A percentile compares a stretch with the other conserved stretches of the same genome.
These are phyloP conservation scores for Setophaga petechia DNA, from an alignment of 2,113 vertebrate genomes.

Conservation along the genomic window DNA sequence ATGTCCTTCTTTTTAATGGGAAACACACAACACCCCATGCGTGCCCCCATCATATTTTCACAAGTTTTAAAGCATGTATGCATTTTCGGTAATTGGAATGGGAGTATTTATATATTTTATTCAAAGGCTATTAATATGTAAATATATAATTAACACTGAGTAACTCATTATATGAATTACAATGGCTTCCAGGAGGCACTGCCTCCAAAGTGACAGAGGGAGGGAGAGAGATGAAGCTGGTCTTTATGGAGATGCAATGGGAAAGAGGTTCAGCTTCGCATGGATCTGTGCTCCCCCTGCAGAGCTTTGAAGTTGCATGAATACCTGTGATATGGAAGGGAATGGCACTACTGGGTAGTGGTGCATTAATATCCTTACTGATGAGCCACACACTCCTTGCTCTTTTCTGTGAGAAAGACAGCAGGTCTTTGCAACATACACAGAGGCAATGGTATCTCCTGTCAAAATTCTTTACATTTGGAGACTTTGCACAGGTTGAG, in stretches of 20 bases:
- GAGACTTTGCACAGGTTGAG: not conserved
- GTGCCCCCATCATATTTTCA: not conserved
- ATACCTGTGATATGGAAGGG: not conserved
- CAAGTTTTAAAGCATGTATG: not conserved
- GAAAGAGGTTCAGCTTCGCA: not conserved
- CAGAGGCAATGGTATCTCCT: not conserved
- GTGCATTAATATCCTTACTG: not conserved
- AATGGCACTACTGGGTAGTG: not conserved
- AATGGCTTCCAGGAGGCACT: not conserved
- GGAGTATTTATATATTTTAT: conserved; percentile 20
- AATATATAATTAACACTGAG: not conserved
- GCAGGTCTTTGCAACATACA: not conserved
- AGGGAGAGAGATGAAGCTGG: not conserved
- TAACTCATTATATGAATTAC: not conserved
- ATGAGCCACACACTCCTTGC: not conserved
- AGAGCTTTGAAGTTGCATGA: not conserved
- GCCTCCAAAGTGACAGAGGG: not conserved
- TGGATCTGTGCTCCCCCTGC: not conserved
- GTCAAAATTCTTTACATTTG: not conserved
- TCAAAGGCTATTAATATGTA: not conserved
- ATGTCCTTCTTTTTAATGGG: conserved; percentile 11
- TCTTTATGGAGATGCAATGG: not conserved
- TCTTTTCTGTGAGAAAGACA: not conserved
- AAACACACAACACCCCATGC: not conserved
- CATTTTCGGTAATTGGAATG: not conserved